Evolutionary conservation across 2,888 invertebrate genomes (phyloP), one percentile per base, ranked within the genome.

Genomic region (Eumacrocentrus americanus): DNA sequence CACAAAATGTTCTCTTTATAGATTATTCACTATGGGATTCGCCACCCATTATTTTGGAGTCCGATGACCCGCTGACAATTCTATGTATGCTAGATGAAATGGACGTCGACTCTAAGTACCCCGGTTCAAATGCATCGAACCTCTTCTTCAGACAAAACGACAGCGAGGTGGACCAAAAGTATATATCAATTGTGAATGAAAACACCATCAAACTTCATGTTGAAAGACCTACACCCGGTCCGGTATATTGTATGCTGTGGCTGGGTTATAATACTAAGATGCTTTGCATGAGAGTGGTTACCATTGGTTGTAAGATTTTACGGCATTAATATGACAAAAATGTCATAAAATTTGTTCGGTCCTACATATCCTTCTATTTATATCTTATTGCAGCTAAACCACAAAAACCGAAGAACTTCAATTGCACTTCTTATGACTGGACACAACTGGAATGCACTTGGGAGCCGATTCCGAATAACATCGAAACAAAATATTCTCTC

Each of bases 381-480:
- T n/a, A n/a, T n/a, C n/a, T 64, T 65, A 58, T 80, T 80, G 48
- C 74, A 87, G 87, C 78, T 38, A 82, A 84, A 56, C 93, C 93
- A 0, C 76, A 82, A 61, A 78, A 84, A 67, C 88, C 92, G 2
- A 79, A 82, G 6, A 87, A 91, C 76, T 92, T 94, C 72, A 81
- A 82, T 22, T 95, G 94, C 74, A 81, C 88, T 50, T 89, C 91
- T 9, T 82, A 85, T 65, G 91, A 94, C 76, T 89, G 90, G 82
- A 86, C 89, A 54, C 86, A 86, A 69, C 81, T 94, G 68, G 88
- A 86, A 11, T 95, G 94, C 75, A 84, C 87, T 1, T 94, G 93
- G 89, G 86, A 84, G 0, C 82, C 84, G 46, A 87, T 87, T 1
- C 71, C 83, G 22, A 81, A 87, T 77, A 85, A 83, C 64, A 80